Conservation (phyloP, 1,140 invertebrate species). For the Diachasmimorpha longicaudata region DNA sequence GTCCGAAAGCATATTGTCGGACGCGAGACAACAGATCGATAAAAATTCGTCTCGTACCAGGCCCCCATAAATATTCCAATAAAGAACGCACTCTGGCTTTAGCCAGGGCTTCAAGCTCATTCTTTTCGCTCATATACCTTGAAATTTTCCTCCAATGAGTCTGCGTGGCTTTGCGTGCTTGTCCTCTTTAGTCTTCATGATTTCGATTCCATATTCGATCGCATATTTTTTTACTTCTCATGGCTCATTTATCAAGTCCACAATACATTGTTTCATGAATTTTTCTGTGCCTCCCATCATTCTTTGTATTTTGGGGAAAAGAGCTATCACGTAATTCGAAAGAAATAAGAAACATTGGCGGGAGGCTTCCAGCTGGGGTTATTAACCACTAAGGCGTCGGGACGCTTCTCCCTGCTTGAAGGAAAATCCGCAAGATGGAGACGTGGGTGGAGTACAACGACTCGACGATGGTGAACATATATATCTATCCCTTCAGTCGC, state of each 20-base stretch:
- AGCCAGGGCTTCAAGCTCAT: neutral
- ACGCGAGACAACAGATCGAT: slow-evolving; percentile 49
- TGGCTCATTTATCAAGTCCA: neutral
- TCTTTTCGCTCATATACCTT: neutral
- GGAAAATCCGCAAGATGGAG: slow-evolving; percentile 61
- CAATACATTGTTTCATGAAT: neutral
- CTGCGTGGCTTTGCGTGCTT: slow-evolving; percentile 25
- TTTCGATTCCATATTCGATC: neutral
- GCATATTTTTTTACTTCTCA: neutral
- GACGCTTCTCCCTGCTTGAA: slow-evolving; percentile 50
- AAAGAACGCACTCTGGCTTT: slow-evolving; percentile 31
- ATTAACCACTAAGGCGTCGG: slow-evolving; percentile 58
- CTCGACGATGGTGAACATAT: neutral
- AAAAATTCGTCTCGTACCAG: slow-evolving; percentile 51
- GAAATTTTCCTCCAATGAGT: neutral
- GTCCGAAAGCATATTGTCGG: slow-evolving; percentile 4
- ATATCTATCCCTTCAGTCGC: neutral
- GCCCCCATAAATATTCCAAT: slow-evolving; percentile 52
- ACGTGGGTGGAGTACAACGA: slow-evolving; percentile 41
- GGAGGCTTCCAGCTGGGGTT: slow-evolving; percentile 29
- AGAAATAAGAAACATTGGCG: neutral
- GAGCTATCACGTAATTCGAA: neutral
- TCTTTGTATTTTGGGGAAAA: neutral
- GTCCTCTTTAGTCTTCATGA: neutral
- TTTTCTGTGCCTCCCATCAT: neutral